A percentile compares a stretch with the other conserved stretches of the same genome.
Evolutionary conservation across 2,113 vertebrate genomes (phyloP).

Genomic region (Isurus oxyrinchus): DNA sequence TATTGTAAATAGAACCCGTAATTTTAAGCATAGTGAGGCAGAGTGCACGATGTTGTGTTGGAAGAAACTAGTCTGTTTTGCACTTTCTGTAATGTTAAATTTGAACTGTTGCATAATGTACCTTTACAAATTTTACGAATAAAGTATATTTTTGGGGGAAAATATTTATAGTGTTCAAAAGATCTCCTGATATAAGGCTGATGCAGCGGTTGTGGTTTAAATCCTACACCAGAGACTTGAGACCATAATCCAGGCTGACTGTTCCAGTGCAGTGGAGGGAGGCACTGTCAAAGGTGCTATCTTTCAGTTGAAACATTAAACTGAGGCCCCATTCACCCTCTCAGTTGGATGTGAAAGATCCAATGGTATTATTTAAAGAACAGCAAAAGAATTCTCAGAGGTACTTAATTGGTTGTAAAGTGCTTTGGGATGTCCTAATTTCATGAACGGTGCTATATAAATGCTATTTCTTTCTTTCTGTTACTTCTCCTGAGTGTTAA

Average conservation of each 20-base stretch:
- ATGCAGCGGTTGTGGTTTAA: background rate
- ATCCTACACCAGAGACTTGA: background rate
- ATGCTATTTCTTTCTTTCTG: background rate
- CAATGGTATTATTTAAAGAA: background rate
- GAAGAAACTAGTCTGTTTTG: background rate
- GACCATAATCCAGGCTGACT: background rate
- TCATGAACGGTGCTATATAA: background rate
- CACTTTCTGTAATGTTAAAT: background rate
- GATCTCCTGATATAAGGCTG: background rate
- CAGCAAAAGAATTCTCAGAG: background rate
- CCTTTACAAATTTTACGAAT: background rate
- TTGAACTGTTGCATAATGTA: background rate
- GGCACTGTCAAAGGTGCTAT: background rate
- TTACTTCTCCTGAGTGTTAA: conserved; percentile 47
- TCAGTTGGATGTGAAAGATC: background rate
- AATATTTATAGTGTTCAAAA: background rate
- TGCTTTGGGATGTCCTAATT: background rate
- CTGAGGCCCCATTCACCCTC: background rate
- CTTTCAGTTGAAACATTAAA: background rate
- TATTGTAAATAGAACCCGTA: background rate
- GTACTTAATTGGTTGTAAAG: background rate
- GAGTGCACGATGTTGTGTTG: background rate
- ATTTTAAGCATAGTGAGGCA: background rate
- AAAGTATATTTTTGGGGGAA: background rate
- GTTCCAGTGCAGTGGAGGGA: background rate